These are phyloP conservation scores for Latrodectus elegans DNA, from an alignment of 2,888 invertebrate species.

Conservation along the genomic window DNA sequence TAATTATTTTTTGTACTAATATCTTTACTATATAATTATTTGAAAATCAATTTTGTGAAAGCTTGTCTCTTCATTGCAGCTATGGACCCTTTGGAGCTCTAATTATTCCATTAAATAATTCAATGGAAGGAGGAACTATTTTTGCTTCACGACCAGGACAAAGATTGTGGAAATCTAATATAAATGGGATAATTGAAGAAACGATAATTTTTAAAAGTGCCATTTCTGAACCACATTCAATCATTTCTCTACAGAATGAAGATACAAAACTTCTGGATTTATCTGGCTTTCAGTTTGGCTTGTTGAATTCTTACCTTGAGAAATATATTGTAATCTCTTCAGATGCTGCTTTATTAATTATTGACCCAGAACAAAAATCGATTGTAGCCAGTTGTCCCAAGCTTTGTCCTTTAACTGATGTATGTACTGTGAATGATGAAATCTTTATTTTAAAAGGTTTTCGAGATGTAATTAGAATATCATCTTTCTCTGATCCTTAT, in stretches of 20 bases:
- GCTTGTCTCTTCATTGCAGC: conserved; percentile 74
- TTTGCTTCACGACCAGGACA: conserved; percentile 89
- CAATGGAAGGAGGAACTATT: conserved; percentile 74
- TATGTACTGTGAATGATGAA: conserved; percentile 75
- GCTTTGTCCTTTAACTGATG: conserved; percentile 75
- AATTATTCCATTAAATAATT: conserved; percentile 77
- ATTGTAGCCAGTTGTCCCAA: conserved; percentile 81
- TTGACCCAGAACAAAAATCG: conserved; percentile 83
- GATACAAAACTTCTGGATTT: conserved; percentile 12
- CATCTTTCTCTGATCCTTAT: conserved; percentile 45
- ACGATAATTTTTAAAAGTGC: conserved; percentile 87
- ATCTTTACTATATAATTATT: too few species aligned
- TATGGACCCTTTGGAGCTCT: conserved; percentile 81
- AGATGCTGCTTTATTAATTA: conserved; percentile 82
- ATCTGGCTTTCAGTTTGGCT: conserved; percentile 81
- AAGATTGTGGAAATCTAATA: conserved; percentile 88
- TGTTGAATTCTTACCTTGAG: conserved; percentile 81
- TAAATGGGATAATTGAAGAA: conserved; percentile 85
- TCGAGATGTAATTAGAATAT: conserved; percentile 84
- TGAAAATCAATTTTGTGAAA: too few species aligned
- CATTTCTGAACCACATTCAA: conserved; percentile 72
- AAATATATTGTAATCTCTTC: conserved; percentile 85
- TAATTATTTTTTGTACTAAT: too few species aligned
- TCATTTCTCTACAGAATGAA: not conserved
- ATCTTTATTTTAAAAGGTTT: conserved; percentile 88